These are phyloP conservation scores for Oryzias javanicus DNA, from an alignment of 2,113 vertebrate species.

Conservation along the genomic window DNA sequence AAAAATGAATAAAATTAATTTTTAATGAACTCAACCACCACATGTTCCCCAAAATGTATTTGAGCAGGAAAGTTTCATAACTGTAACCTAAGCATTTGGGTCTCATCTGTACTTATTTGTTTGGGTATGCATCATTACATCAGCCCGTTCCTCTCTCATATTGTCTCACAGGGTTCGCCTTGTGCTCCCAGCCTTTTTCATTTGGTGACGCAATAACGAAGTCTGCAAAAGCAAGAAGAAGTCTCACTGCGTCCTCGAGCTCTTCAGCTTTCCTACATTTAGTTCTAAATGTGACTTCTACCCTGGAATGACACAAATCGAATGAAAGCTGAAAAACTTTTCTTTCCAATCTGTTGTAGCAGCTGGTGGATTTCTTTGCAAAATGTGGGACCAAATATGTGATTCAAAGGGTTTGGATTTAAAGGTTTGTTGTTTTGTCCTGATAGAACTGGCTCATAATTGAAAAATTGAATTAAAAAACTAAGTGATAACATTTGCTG, in stretches of 20 bases:
- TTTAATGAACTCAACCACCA: too few species aligned
- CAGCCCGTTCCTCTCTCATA: neutral
- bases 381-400: neutral
- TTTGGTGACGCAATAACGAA: slow-evolving; percentile 59
- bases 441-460: too few species aligned
- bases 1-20: too few species aligned
- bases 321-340: neutral
- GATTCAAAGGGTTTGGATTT: too few species aligned
- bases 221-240: slow-evolving; percentile 40
- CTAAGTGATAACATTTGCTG: too few species aligned
- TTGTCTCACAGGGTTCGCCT: slow-evolving; percentile 4
- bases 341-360: neutral
- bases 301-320: slow-evolving; percentile 7
- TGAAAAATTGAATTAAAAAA: too few species aligned
- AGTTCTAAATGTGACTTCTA: slow-evolving; percentile 1
- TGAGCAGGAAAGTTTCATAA: too few species aligned
- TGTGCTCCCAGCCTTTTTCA: slow-evolving; percentile 13
- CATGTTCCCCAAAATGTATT: too few species aligned
- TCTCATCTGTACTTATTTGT: neutral
- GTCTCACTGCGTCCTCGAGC: slow-evolving; percentile 16
- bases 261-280: neutral
- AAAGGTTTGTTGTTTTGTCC: too few species aligned
- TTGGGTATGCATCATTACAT: neutral
- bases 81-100: neutral
- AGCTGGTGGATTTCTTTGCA: neutral